Evolutionary conservation across 2,113 vertebrate species (phyloP).

Genomic region (Bambusicola thoracicus): DNA sequence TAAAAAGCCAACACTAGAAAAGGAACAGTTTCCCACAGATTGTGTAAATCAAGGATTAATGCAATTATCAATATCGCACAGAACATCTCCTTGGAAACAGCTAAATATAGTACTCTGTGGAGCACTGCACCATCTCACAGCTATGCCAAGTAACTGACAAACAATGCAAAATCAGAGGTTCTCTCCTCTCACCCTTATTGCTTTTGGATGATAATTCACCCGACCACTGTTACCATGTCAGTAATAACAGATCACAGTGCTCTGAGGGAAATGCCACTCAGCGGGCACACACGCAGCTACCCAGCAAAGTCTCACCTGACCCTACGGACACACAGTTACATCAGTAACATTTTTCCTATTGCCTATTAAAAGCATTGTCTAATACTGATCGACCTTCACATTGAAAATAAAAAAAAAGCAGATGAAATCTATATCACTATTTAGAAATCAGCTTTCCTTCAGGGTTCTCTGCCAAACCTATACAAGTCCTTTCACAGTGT

Average conservation of each 20-base stretch:
- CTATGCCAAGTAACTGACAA: conserved; percentile 62
- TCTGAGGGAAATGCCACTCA: not conserved
- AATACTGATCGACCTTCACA: not conserved
- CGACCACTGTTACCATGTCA: not conserved
- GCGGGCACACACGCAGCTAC: not conserved
- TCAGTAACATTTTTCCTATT: fast-evolving
- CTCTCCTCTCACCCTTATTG: conserved; percentile 1
- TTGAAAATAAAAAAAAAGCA: not conserved
- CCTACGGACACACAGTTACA: not conserved
- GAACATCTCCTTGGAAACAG: conserved; percentile 79
- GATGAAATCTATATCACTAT: not conserved
- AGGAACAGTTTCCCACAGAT: conserved; percentile 61
- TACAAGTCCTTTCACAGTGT: not conserved
- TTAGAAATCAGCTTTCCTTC: not conserved
- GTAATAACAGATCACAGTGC: not conserved
- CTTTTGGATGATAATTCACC: not conserved
- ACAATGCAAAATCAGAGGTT: conserved; percentile 38
- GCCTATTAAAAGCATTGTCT: not conserved
- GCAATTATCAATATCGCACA: conserved; percentile 76
- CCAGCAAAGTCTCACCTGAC: not conserved
- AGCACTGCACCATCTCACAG: conserved; percentile 58
- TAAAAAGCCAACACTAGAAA: conserved; percentile 57
- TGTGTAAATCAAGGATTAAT: conserved; percentile 75
- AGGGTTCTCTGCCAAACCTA: not conserved
- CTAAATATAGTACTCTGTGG: conserved; percentile 73